phyloP scores from a whole-genome alignment of 2,113 vertebrate genomes.

The Sinocyclocheilus anophthalmus region DNA sequence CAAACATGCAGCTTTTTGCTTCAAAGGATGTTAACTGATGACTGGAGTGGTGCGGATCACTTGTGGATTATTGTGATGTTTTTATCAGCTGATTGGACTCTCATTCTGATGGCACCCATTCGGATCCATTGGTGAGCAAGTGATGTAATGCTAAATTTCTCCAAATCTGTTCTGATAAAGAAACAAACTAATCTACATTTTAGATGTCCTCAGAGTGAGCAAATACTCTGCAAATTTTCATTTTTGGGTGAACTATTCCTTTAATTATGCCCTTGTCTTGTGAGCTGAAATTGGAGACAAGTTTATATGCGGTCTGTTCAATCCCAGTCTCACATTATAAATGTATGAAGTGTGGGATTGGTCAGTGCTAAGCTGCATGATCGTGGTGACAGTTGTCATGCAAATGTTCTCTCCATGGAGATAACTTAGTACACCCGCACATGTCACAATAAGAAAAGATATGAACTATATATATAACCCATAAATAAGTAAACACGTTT shows the following conservation, averaged over 20 bases:
- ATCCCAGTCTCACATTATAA: slow-evolving; percentile 2
- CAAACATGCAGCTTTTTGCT: too few species aligned
- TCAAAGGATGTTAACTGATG: not conserved
- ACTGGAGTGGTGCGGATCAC: not conserved
- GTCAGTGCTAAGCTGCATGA: slow-evolving; percentile 19
- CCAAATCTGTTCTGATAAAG: not conserved
- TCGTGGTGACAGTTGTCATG: slow-evolving; percentile 31
- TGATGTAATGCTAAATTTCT: not conserved
- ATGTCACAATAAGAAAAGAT: slow-evolving; percentile 20
- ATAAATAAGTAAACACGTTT: slow-evolving; percentile 14
- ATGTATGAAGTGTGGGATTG: slow-evolving; percentile 37
- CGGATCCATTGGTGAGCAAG: not conserved
- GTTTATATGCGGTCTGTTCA: not conserved
- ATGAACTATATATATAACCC: not conserved
- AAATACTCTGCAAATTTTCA: too few species aligned
- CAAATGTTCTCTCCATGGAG: slow-evolving; percentile 1
- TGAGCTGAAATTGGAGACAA: not conserved
- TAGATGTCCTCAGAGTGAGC: too few species aligned
- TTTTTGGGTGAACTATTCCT: not conserved
- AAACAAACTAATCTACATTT: not conserved
- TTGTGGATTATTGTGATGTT: not conserved
- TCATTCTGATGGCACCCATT: not conserved
- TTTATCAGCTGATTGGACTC: not conserved
- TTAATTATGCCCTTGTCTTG: too few species aligned
- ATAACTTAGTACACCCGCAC: slow-evolving; percentile 3